Base-by-base conservation (phyloP, 1,140 invertebrate genomes). In the Bombus soroeensis region DNA sequence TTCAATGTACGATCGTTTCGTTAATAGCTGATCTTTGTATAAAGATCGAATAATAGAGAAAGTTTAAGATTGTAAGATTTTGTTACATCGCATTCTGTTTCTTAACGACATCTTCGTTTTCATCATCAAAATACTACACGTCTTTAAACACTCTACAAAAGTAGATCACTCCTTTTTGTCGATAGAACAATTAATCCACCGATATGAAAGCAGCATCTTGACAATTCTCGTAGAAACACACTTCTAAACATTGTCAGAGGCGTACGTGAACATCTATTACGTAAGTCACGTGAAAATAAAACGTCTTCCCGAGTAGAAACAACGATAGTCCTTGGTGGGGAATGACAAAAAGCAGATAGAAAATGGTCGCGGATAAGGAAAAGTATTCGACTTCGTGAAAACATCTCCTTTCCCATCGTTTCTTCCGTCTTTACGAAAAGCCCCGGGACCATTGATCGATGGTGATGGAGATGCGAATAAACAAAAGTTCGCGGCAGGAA, bases 381-480 rank as follows among this genome's bases (percentile, higher is more conserved):
- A 41, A 88, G 83, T 75, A 70, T 64, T 89, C 80, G 83, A 88
- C 79, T 75, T 53, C 47, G 85, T 79, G 64, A 77, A 86, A 82
- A 78, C 87, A 78, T 83, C 68, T 62, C 43, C 78, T 71, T 87
- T 88, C 34, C 86, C 73, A 88, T 78, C 78, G 88, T 72, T 88
- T 81, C 85, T 66, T 87, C 70, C 89, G 82, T 90, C 86, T 90
- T 88, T 86, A 59, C 76, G 77, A 79, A 90, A 90, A 88, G 72
- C 79, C 81, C 18, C 81, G 13, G 66, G 71, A 83, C 87, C 88
- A 88, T 91, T 93, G 93, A 93, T 93, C 91, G 92, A 93, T 93
- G 91, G 88, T 90, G 86, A 89, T 84, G 87, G 85, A 90, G 86
- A 89, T 88, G 87, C 88, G 90, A 92, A 93, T 93, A 92, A 93